Evolutionary conservation across 2,113 vertebrate species (phyloP).

Genomic region (Oceanodroma tethys): DNA sequence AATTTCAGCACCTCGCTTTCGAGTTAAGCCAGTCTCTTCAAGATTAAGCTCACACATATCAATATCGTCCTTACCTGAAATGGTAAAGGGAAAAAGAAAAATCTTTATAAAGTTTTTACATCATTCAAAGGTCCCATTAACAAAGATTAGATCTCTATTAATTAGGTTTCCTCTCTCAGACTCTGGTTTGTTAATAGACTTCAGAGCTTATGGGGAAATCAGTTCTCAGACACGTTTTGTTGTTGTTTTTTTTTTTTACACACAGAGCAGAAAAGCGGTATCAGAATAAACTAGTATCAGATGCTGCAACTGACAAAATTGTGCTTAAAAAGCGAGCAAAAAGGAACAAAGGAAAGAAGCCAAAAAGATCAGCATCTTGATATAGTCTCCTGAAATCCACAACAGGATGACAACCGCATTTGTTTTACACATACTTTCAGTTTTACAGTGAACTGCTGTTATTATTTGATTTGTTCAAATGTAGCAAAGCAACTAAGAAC

Average conservation of each 20-base stretch:
- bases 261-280: neutral
- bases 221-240: neutral
- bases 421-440: neutral
- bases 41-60: constrained; percentile 99
- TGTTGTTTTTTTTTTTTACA: too few species aligned
- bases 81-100: neutral
- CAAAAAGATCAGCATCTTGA: neutral
- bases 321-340: neutral
- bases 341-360: neutral
- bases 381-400: neutral
- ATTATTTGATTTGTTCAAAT: neutral
- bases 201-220: neutral
- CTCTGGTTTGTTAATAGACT: neutral
- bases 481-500: neutral
- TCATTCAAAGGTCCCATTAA: neutral
- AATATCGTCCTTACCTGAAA: constrained; percentile 95
- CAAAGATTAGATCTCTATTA: neutral
- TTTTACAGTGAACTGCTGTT: neutral
- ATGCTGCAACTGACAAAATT: neutral
- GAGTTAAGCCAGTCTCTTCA: constrained; percentile 94
- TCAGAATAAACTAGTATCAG: neutral
- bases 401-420: accelerated
- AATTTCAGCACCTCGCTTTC: constrained; percentile 94
- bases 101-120: neutral
- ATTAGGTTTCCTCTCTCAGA: neutral